Percentiles rank a stretch among this genome's conserved stretches.
phyloP scores from a whole-genome alignment of 2,888 invertebrate species.

The Actias luna region DNA sequence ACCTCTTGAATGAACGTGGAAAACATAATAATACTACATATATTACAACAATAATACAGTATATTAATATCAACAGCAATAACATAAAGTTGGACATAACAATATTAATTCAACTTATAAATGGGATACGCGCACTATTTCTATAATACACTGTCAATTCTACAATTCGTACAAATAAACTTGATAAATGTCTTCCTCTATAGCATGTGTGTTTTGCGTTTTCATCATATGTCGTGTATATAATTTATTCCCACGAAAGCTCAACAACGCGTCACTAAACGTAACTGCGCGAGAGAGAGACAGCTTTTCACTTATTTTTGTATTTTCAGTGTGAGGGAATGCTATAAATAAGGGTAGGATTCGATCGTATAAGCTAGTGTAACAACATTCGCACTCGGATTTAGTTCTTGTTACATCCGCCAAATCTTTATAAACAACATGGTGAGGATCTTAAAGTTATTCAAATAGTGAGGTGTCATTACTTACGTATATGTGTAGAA shows the following conservation, averaged over 20 bases:
- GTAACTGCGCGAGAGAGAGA: constrained; percentile 56
- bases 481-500: constrained; percentile 3
- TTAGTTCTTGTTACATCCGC: constrained; percentile 78
- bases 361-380: constrained; percentile 72
- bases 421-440: constrained; percentile 63
- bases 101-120: constrained; percentile 22
- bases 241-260: constrained; percentile 39
- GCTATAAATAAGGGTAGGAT: constrained; percentile 78
- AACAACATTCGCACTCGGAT: constrained; percentile 80
- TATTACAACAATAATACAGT: neutral
- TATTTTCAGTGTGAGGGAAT: constrained; percentile 65
- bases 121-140: constrained; percentile 24
- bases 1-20: constrained; percentile 18
- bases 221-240: constrained; percentile 44
- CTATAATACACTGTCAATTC: constrained; percentile 39
- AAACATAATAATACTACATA: neutral
- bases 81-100: constrained; percentile 1
- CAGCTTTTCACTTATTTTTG: constrained; percentile 76
- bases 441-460: constrained; percentile 58
- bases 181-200: constrained; percentile 47
- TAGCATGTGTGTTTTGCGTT: constrained; percentile 45
- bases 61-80: neutral
- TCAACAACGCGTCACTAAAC: constrained; percentile 43
- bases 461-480: constrained; percentile 31
- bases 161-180: constrained; percentile 45